Evolutionary conservation across 2,113 vertebrate genomes (phyloP).

Genomic region (Lota lota): DNA sequence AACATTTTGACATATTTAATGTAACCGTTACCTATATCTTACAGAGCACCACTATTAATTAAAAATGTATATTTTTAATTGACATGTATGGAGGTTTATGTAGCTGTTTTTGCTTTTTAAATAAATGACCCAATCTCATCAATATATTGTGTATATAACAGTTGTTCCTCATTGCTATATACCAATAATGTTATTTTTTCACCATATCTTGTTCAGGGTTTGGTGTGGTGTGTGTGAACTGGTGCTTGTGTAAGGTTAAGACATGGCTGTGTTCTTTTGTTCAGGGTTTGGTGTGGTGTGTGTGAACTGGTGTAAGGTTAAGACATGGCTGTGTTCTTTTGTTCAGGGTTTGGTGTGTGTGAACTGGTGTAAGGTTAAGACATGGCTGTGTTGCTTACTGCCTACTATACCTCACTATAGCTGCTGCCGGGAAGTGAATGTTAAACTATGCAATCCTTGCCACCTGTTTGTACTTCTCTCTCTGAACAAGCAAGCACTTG

Average conservation of each 20-base stretch:
- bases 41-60: constrained; percentile 32
- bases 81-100: not conserved
- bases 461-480: constrained; percentile 19
- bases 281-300: not conserved
- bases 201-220: too few species aligned
- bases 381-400: too few species aligned
- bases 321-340: too few species aligned
- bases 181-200: not conserved
- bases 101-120: too few species aligned
- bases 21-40: constrained; percentile 11
- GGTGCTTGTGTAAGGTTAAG: not conserved
- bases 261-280: too few species aligned
- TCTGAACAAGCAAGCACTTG: constrained; percentile 48
- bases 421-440: constrained; percentile 53
- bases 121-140: too few species aligned
- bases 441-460: constrained; percentile 66
- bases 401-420: constrained; percentile 1
- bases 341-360: not conserved
- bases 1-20: constrained; percentile 33
- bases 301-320: too few species aligned
- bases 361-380: too few species aligned
- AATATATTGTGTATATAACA: too few species aligned
- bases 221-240: not conserved
- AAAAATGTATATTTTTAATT: constrained; percentile 19
- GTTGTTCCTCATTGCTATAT: too few species aligned